phyloP scores from a whole-genome alignment of 2,888 invertebrate genomes.

The Lasioglossum figueresi region DNA sequence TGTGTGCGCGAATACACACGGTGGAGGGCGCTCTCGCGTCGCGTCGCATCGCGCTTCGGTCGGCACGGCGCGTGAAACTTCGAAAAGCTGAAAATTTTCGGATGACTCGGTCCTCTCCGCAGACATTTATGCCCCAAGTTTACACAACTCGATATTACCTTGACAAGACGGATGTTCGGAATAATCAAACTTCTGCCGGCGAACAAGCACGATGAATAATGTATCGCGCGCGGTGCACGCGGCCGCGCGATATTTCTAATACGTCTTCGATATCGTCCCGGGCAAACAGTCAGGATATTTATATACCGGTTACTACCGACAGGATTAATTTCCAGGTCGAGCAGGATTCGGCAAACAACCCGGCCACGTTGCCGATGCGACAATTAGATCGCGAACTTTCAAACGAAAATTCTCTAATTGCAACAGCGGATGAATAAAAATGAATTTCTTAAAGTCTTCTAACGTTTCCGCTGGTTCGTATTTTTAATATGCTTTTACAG shows the following conservation, averaged over 20 bases:
- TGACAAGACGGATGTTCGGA: constrained; percentile 65
- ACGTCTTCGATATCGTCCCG: constrained; percentile 12
- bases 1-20: background rate
- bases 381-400: background rate
- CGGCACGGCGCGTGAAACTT: constrained; percentile 26
- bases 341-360: background rate
- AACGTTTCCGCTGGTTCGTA: too few species aligned
- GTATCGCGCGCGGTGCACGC: constrained; percentile 44
- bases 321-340: constrained; percentile 4
- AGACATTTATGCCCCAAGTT: constrained; percentile 63
- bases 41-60: background rate
- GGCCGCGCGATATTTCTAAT: constrained; percentile 40
- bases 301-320: background rate
- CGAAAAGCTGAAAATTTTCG: constrained; percentile 60
- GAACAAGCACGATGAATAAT: constrained; percentile 69
- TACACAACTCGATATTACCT: constrained; percentile 66
- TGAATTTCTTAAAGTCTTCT: background rate
- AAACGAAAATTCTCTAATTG: background rate
- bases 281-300: background rate
- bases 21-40: background rate
- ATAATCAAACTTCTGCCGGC: constrained; percentile 65
- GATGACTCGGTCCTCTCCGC: constrained; percentile 13
- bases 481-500: too few species aligned
- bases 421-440: background rate
- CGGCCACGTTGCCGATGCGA: background rate